phyloP scores from a whole-genome alignment of 2,888 invertebrate genomes.

The Scaptomyza polygonia region DNA sequence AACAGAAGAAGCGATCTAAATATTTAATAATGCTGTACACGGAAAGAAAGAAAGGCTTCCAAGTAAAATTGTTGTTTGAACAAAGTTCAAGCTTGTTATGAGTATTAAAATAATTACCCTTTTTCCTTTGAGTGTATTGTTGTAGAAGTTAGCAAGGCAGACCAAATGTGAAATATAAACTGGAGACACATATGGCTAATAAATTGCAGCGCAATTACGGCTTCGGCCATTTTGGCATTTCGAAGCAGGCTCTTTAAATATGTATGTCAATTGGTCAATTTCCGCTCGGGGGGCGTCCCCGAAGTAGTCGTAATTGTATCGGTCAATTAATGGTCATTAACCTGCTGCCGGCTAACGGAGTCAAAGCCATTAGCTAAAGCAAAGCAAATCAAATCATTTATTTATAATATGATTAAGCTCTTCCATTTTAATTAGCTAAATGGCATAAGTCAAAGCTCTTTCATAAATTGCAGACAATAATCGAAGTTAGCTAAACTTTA shows the following conservation, averaged over 20 bases:
- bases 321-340: constrained; percentile 73
- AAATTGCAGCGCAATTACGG: constrained; percentile 50
- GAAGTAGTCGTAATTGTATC: constrained; percentile 1
- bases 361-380: constrained; percentile 46
- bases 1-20: constrained; percentile 35
- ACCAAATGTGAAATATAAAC: constrained; percentile 1
- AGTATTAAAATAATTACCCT: too few species aligned
- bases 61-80: too few species aligned
- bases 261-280: constrained; percentile 80
- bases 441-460: constrained; percentile 35
- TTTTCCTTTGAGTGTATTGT: too few species aligned
- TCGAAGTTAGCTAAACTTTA: constrained; percentile 64
- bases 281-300: constrained; percentile 38
- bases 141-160: too few species aligned
- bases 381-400: constrained; percentile 54
- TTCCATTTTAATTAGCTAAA: constrained; percentile 70
- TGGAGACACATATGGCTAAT: constrained; percentile 22
- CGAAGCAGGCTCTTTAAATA: constrained; percentile 66
- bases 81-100: neutral
- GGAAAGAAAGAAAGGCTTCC: neutral
- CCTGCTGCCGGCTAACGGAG: constrained; percentile 47
- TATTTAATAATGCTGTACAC: constrained; percentile 56
- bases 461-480: constrained; percentile 70
- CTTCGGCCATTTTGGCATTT: constrained; percentile 8
- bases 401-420: constrained; percentile 52